phyloP scores from a whole-genome alignment of 2,888 invertebrate genomes.

The Ennomos erosarius region DNA sequence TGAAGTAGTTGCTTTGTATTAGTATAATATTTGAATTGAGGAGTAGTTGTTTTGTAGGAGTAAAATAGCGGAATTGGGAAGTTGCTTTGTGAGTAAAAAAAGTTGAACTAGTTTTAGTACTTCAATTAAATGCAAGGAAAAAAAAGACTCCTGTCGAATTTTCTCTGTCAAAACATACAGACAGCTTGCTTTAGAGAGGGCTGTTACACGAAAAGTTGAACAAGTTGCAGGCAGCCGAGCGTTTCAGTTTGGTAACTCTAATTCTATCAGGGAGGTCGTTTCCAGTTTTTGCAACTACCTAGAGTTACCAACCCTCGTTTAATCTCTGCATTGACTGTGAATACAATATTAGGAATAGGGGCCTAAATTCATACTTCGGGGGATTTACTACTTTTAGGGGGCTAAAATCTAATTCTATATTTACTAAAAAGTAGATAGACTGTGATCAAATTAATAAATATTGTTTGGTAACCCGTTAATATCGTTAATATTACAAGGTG shows the following conservation, averaged over 20 bases:
- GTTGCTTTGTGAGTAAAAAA: no score
- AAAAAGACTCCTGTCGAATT: no score
- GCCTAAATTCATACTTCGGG: no score
- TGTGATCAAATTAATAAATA: no score
- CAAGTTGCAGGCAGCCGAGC: constrained; percentile 50
- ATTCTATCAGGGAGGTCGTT: constrained; percentile 56
- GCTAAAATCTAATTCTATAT: no score
- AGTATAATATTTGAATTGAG: not conserved
- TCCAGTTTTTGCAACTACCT: constrained; percentile 48
- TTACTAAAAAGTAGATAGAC: no score
- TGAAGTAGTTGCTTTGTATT: not conserved
- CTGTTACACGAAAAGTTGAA: constrained; percentile 51
- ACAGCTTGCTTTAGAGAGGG: constrained; percentile 26
- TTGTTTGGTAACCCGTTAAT: no score
- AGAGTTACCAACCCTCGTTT: constrained; percentile 48
- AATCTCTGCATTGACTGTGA: constrained; percentile 38
- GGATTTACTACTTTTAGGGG: no score
- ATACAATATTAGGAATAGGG: constrained; percentile 32
- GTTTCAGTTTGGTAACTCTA: constrained; percentile 60
- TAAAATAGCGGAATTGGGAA: no score
- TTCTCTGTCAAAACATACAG: not conserved
- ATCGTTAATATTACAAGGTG: no score
- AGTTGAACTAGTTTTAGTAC: not conserved
- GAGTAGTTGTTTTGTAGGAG: not conserved
- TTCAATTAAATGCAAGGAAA: not conserved